Evolutionary conservation across 2,113 vertebrate genomes (phyloP).

Genomic region (Callopanchax toddi): DNA sequence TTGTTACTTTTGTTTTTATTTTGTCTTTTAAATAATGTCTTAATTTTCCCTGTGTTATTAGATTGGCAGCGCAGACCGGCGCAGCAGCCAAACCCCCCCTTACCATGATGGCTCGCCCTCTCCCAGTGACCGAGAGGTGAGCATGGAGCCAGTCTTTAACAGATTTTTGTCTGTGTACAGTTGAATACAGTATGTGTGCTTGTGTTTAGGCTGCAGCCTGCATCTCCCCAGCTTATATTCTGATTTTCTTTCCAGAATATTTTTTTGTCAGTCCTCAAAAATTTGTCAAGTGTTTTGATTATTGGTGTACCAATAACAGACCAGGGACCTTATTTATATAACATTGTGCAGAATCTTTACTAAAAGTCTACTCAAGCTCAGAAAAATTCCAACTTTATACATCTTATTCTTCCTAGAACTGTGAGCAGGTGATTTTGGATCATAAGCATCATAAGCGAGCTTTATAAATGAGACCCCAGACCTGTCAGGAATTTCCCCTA

Average conservation of each 20-base stretch:
- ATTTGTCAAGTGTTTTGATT: slow-evolving; percentile 27
- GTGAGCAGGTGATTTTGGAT: too few relatives aligned
- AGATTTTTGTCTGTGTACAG: slow-evolving; percentile 3
- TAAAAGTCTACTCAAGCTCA: too few relatives aligned
- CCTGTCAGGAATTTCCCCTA: not conserved
- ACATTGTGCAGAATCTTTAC: too few relatives aligned
- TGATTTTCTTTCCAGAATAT: slow-evolving; percentile 8
- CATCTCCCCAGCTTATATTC: slow-evolving; percentile 20
- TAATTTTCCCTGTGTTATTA: slow-evolving; percentile 34
- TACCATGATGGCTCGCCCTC: slow-evolving; percentile 78
- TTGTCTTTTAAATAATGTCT: too few relatives aligned
- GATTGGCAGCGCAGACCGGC: slow-evolving; percentile 70
- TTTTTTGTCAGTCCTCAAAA: too few relatives aligned
- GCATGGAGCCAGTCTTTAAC: slow-evolving; percentile 34
- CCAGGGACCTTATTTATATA: not conserved
- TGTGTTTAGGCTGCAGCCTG: slow-evolving; percentile 30
- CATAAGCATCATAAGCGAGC: too few relatives aligned
- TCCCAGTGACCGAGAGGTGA: slow-evolving; percentile 88
- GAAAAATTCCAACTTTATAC: too few relatives aligned
- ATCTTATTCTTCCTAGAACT: too few relatives aligned
- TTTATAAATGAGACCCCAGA: too few relatives aligned
- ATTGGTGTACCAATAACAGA: slow-evolving; percentile 31
- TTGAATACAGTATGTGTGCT: not conserved
- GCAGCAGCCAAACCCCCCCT: slow-evolving; percentile 66
- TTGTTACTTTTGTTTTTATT: not conserved